phyloP scores from a whole-genome alignment of 2,113 vertebrate species.

The Cynoglossus semilaevis region DNA sequence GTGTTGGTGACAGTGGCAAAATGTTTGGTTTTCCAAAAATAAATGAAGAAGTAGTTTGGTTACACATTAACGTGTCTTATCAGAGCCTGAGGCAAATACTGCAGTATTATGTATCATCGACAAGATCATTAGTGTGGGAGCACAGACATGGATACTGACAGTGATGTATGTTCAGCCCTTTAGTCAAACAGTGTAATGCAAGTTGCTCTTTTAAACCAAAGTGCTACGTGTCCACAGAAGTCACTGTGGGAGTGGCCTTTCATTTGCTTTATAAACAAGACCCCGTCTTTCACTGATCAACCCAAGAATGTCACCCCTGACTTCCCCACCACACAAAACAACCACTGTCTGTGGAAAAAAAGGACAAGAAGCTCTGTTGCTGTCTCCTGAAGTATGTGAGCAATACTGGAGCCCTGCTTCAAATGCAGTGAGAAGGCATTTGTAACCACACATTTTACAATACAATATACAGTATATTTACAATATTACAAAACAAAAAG shows the following conservation, averaged over 20 bases:
- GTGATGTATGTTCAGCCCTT: background rate
- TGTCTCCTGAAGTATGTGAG: constrained; percentile 32
- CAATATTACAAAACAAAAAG: too few relatives aligned
- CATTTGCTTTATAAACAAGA: constrained; percentile 51
- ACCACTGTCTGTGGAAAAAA: constrained; percentile 25
- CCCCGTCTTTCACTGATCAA: constrained; percentile 38
- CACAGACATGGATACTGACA: constrained; percentile 27
- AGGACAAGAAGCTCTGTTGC: constrained; percentile 27
- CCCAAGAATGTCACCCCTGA: constrained; percentile 54
- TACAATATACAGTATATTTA: too few relatives aligned
- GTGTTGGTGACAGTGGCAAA: background rate
- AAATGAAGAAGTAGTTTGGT: constrained; percentile 8
- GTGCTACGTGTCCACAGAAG: constrained; percentile 23
- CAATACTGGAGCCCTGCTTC: constrained; percentile 5
- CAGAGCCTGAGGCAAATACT: background rate
- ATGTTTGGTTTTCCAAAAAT: background rate
- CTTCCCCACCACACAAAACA: constrained; percentile 45
- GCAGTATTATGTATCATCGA: background rate
- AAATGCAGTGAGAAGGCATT: background rate
- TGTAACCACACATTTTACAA: too few relatives aligned
- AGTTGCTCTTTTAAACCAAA: constrained; percentile 30
- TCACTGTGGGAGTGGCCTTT: constrained; percentile 35
- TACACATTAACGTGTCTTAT: constrained; percentile 18
- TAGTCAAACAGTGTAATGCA: constrained; percentile 24
- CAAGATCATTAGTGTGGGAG: constrained; percentile 19